A percentile compares a stretch with the other conserved stretches of the same genome.
Evolutionary conservation across 2,888 invertebrate species (phyloP).

Genomic region (Pyrgus malvae): DNA sequence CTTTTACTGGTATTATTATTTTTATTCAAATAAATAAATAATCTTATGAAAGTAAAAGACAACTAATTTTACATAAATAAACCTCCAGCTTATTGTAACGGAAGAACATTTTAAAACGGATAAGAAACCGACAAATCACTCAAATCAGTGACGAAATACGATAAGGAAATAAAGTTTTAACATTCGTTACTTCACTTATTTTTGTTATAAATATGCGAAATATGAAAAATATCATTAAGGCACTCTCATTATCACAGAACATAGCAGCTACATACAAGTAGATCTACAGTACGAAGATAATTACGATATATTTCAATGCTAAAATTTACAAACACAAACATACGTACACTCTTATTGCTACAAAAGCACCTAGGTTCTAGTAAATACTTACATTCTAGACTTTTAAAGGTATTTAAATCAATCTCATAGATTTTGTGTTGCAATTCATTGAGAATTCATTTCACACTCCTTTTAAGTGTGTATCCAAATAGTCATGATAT

Average conservation of each 20-base stretch:
- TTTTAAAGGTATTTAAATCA: neutral
- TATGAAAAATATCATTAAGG: slow-evolving; percentile 55
- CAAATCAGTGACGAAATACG: neutral
- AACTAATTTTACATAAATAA: slow-evolving; percentile 26
- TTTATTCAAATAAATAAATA: slow-evolving; percentile 38
- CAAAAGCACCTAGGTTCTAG: neutral
- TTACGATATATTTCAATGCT: slow-evolving; percentile 17
- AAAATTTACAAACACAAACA: slow-evolving; percentile 22
- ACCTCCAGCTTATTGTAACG: slow-evolving; percentile 20
- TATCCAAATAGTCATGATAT: too few relatives aligned
- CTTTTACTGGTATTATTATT: too few relatives aligned
- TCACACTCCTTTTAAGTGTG: too few relatives aligned
- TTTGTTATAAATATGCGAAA: slow-evolving; percentile 23
- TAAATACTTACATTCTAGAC: neutral
- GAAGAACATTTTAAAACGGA: slow-evolving; percentile 8
- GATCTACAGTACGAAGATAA: slow-evolving; percentile 25
- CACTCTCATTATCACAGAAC: slow-evolving; percentile 75
- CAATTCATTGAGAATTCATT: neutral
- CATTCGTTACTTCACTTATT: neutral
- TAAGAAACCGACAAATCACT: neutral
- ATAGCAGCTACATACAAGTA: slow-evolving; percentile 51
- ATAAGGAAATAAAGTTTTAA: too few relatives aligned
- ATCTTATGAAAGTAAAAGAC: slow-evolving; percentile 26
- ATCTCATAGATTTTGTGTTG: neutral
- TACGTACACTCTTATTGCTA: slow-evolving; percentile 8